phyloP scores from a whole-genome alignment of 2,888 invertebrate genomes.

The Leucoma salicis region DNA sequence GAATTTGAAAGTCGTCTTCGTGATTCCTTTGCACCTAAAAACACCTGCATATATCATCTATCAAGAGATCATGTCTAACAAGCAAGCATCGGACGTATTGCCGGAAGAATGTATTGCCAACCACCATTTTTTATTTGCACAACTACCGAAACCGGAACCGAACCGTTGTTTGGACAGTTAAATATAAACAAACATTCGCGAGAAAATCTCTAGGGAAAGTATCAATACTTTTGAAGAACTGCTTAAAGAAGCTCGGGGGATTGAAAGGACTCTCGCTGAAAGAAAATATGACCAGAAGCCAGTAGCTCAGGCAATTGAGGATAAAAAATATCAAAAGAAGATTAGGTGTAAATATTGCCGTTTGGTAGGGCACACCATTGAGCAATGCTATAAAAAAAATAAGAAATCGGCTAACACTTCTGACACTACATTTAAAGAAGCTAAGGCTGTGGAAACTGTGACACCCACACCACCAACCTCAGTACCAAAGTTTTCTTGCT shows the following conservation, averaged over 20 bases:
- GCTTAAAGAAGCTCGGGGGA: conserved; percentile 4
- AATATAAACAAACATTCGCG: conserved; percentile 7
- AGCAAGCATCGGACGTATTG: neutral
- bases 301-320: neutral
- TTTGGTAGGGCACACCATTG: neutral
- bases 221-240: conserved; percentile 6
- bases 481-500: neutral
- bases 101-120: neutral
- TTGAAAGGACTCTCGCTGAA: conserved; percentile 5
- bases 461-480: neutral
- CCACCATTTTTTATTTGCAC: neutral
- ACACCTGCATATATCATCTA: conserved; percentile 1
- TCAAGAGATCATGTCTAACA: neutral
- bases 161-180: conserved; percentile 10
- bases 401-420: neutral
- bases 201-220: conserved; percentile 5
- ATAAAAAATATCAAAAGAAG: neutral
- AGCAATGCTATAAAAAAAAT: neutral
- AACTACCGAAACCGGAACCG: conserved; percentile 2
- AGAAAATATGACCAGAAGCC: neutral
- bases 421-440: neutral
- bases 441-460: neutral
- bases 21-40: conserved; percentile 2
- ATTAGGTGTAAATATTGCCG: neutral
- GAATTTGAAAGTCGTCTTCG: neutral